phyloP scores from a whole-genome alignment of 2,888 invertebrate species.

The Embidobia sp. region DNA sequence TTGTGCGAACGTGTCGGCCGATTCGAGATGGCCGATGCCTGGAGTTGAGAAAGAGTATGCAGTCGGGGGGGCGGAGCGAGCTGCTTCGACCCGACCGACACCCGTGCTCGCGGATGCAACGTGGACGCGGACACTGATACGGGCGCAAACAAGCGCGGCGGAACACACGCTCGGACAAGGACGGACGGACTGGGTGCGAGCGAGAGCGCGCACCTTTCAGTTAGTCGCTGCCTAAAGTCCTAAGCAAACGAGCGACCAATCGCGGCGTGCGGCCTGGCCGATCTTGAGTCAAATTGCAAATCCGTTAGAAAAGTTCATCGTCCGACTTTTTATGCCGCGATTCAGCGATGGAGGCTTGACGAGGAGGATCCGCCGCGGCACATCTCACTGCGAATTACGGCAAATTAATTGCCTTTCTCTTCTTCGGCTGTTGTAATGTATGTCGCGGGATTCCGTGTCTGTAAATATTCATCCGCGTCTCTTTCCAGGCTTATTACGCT shows the following conservation, averaged over 20 bases:
- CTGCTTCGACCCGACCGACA: no score
- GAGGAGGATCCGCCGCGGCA: not conserved
- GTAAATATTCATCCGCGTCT: no score
- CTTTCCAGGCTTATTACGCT: no score
- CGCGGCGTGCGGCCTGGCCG: slow-evolving; percentile 19
- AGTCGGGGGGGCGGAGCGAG: no score
- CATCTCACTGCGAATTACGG: not conserved
- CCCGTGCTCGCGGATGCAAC: no score
- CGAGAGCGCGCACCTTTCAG: slow-evolving; percentile 1
- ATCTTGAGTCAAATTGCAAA: slow-evolving; percentile 50
- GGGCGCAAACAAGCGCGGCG: slow-evolving; percentile 31
- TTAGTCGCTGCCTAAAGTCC: slow-evolving; percentile 34
- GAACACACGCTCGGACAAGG: slow-evolving; percentile 29
- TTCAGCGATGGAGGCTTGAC: not conserved
- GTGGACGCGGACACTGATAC: no score
- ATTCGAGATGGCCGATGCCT: no score
- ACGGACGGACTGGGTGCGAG: slow-evolving; percentile 6
- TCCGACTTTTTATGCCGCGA: slow-evolving; percentile 44
- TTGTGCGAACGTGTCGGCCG: no score
- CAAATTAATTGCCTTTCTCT: not conserved
- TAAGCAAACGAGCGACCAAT: slow-evolving; percentile 34
- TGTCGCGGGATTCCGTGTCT: no score
- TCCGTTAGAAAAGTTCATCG: slow-evolving; percentile 57
- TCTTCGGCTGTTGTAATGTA: no score
- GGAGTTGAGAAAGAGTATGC: no score